Conservation (phyloP, 2,888 invertebrate species). For the Drosophila tanythrix region DNA sequence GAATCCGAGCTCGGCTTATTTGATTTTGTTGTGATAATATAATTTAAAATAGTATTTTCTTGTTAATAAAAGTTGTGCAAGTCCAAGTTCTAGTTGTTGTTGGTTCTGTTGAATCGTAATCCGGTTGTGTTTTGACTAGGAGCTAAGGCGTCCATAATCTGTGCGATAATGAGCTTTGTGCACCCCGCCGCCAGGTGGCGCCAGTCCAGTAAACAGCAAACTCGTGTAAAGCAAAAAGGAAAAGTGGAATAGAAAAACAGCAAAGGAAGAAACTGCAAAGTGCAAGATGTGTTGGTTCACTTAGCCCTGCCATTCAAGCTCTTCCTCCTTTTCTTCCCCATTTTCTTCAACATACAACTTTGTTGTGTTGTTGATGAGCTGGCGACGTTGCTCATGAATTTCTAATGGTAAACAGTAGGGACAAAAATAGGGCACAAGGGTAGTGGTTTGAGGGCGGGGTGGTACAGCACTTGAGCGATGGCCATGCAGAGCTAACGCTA, state of each 20-base stretch:
- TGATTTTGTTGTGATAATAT: not conserved
- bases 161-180: constrained; percentile 35
- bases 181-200: constrained; percentile 40
- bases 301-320: constrained; percentile 8
- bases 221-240: constrained; percentile 5
- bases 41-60: not conserved
- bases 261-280: constrained; percentile 27
- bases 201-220: constrained; percentile 20
- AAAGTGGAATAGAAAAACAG: not conserved
- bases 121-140: not conserved
- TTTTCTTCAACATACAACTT: not conserved
- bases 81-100: not conserved
- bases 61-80: constrained; percentile 1
- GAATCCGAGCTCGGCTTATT: not conserved
- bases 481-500: constrained; percentile 8
- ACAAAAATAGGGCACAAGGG: not conserved
- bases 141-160: constrained; percentile 29
- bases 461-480: constrained; percentile 10
- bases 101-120: not conserved
- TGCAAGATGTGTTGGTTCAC: constrained; percentile 35
- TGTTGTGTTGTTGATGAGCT: constrained; percentile 44
- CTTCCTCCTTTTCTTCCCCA: constrained; percentile 1
- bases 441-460: not conserved
- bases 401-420: constrained; percentile 39
- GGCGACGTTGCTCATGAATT: constrained; percentile 55